phyloP scores from a whole-genome alignment of 1,140 invertebrate genomes.

The Cotesia glomerata region DNA sequence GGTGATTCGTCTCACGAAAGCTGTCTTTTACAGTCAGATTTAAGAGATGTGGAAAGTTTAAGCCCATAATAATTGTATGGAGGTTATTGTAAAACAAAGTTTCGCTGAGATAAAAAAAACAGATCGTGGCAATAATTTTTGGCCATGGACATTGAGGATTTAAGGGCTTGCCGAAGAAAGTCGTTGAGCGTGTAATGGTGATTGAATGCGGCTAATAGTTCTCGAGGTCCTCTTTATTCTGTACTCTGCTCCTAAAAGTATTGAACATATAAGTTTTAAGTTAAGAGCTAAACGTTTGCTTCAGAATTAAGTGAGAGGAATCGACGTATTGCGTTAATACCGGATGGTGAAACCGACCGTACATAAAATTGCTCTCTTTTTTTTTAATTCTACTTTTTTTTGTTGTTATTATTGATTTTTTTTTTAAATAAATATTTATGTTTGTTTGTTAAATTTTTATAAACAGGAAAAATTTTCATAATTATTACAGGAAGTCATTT shows the following conservation, averaged over 20 bases:
- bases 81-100: neutral
- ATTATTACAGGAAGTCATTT: too few species aligned
- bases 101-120: neutral
- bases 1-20: too few species aligned
- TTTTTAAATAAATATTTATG: too few species aligned
- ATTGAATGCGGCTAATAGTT: constrained; percentile 1
- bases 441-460: too few species aligned
- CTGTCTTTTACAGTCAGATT: too few species aligned
- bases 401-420: too few species aligned
- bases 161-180: neutral
- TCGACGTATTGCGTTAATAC: constrained; percentile 4
- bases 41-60: too few species aligned
- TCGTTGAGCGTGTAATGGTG: neutral
- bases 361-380: constrained; percentile 4
- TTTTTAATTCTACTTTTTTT: neutral
- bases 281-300: neutral
- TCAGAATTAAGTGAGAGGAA: neutral
- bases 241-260: neutral
- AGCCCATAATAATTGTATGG: neutral
- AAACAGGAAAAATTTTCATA: too few species aligned
- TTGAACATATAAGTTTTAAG: too few species aligned
- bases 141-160: neutral
- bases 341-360: constrained; percentile 9
- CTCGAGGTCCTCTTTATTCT: neutral
- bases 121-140: neutral